Conservation (phyloP, 2,888 invertebrate genomes). For the Eilema sororculum region DNA sequence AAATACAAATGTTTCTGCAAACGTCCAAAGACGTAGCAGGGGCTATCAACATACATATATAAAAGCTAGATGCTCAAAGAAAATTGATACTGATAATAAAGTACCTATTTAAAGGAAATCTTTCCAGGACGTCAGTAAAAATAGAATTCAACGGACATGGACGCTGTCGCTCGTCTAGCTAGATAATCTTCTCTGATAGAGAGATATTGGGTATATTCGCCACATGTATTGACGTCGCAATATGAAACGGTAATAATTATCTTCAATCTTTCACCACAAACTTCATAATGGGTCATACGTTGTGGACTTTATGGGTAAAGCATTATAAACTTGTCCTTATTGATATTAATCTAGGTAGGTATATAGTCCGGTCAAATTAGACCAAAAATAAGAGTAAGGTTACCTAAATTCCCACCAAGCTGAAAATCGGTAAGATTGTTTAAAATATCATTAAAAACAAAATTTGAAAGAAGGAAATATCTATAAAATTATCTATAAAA, state of each 20-base stretch:
- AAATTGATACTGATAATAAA: not conserved
- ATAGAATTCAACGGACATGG: slow-evolving; percentile 14
- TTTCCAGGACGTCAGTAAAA: not conserved
- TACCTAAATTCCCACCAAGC: no score
- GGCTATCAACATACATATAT: no score
- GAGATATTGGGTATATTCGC: slow-evolving; percentile 17
- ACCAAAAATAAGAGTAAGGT: no score
- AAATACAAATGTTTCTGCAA: no score
- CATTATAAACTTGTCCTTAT: slow-evolving; percentile 1
- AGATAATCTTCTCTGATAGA: slow-evolving; percentile 35
- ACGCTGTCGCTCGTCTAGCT: slow-evolving; percentile 23
- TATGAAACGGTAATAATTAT: slow-evolving; percentile 28
- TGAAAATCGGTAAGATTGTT: no score
- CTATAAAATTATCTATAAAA: no score
- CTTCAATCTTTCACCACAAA: slow-evolving; percentile 5
- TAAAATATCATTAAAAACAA: no score
- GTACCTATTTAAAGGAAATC: not conserved
- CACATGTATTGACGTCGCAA: slow-evolving; percentile 31
- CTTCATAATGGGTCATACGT: not conserved
- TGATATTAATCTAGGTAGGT: not conserved
- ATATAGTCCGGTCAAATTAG: no score
- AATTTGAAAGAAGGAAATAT: no score
- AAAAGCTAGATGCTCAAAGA: not conserved
- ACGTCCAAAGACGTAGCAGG: no score
- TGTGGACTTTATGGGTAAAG: not conserved